Conservation (phyloP, 2,888 invertebrate genomes). For the Apomyelois bistriatella region DNA sequence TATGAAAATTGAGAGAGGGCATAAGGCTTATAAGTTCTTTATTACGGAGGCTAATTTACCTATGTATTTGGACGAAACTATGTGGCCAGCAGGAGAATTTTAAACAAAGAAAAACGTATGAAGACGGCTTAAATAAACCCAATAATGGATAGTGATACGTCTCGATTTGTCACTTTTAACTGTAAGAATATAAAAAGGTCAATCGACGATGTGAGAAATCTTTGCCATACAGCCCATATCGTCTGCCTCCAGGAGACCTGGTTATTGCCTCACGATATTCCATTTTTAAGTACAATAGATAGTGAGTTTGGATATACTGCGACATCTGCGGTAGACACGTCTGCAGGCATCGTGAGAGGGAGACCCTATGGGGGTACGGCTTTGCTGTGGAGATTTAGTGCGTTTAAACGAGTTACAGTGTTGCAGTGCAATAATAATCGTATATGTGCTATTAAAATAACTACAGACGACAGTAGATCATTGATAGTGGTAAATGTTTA, state of each 20-base stretch:
- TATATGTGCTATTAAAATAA: too few relatives aligned
- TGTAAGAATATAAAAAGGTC: slow-evolving; percentile 11
- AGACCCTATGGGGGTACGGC: slow-evolving; percentile 1
- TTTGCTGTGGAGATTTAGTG: background rate
- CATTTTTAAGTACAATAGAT: slow-evolving; percentile 11
- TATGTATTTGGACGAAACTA: slow-evolving; percentile 21
- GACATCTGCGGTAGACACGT: slow-evolving; percentile 13
- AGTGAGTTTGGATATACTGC: slow-evolving; percentile 9
- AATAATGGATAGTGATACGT: background rate
- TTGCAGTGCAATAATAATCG: background rate
- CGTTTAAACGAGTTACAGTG: background rate
- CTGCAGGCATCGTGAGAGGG: slow-evolving; percentile 11
- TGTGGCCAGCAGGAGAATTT: slow-evolving; percentile 28
- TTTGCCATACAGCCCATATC: slow-evolving; percentile 3
- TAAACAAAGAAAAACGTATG: slow-evolving; percentile 1
- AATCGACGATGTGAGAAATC: too few relatives aligned
- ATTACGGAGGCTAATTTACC: slow-evolving; percentile 22
- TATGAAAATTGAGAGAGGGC: background rate
- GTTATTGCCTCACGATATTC: slow-evolving; percentile 12
- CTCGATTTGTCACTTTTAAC: slow-evolving; percentile 7
- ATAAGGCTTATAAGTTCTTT: slow-evolving; percentile 27
- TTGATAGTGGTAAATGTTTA: too few relatives aligned
- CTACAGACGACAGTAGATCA: too few relatives aligned
- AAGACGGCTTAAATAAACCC: background rate
- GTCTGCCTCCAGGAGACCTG: slow-evolving; percentile 14